phyloP scores from a whole-genome alignment of 2,113 vertebrate genomes.

The Taxidea taxus region DNA sequence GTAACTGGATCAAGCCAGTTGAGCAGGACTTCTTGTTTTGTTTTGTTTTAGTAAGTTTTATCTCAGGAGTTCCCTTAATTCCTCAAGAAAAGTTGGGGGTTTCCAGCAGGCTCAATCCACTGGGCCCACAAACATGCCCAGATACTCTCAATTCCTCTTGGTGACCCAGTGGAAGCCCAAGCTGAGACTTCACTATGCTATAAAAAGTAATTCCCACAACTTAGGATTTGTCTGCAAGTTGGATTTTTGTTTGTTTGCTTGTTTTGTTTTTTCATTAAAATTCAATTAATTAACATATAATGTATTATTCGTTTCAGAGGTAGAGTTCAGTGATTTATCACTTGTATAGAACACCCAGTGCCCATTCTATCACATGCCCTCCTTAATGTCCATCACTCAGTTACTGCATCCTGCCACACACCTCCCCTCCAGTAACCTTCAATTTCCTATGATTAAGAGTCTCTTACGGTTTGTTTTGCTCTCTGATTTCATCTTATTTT shows the following conservation, averaged over 20 bases:
- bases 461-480: too few species aligned
- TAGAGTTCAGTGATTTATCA: too few species aligned
- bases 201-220: neutral
- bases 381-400: too few species aligned
- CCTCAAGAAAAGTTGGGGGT: neutral
- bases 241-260: neutral
- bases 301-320: neutral
- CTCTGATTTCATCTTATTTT: too few species aligned
- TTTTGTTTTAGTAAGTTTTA: neutral
- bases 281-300: neutral
- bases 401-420: too few species aligned
- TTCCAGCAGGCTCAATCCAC: neutral
- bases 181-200: neutral
- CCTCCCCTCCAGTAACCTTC: too few species aligned
- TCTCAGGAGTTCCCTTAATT: neutral
- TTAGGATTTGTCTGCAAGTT: neutral
- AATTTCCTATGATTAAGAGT: too few species aligned
- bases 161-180: neutral
- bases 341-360: too few species aligned
- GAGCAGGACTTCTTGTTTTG: neutral
- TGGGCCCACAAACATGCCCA: neutral
- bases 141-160: neutral
- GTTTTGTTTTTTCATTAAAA: neutral
- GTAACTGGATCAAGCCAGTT: neutral
- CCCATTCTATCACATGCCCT: too few species aligned